Evolutionary conservation across 2,888 invertebrate species (phyloP), one percentile per base, ranked within the genome.

Genomic region (Leucania comma): DNA sequence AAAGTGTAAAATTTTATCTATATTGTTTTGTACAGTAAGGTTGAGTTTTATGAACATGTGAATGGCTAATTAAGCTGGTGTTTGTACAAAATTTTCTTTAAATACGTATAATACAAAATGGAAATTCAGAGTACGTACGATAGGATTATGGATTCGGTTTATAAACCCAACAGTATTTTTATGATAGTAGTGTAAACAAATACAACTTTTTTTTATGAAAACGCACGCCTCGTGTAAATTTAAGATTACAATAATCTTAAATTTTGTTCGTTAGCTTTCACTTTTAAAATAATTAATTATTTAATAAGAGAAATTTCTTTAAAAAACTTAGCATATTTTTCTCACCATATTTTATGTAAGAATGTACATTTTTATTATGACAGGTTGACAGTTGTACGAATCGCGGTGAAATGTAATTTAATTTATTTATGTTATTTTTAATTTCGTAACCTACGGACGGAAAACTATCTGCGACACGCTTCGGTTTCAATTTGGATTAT

Each of bases 401-500:
- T 14, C n/a, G 32, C 22, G 24, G 26, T 54, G 12, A 20, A 46
- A 56, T 42, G 12, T 5, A 2, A 3, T 3, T 0, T 42, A n/a
- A 14, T 29, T 20, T 26, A 54, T 5, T 14, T 12, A 17, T 6
- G 17, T 71, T 35, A 4, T 26, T 22, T 4, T 14, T 35, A 10
- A 38, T 56, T 56, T 22, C n/a, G 32, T 42, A 42, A 42, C 4
- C 35, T 63, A 48, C 9, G 24, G 3, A 0, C 1, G 5, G 3
- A 32, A 57, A 57, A 38, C 53, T 48, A 53, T 67, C 9, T 4
- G 14, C 29, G 38, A 32, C 58, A n/a, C 29, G 35, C 20, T 22
- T 56, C 17, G n/a, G 10, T 17, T 59, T 48, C 22, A 56, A 68
- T 60, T 68, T 50, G 26, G 20, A 26, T 66, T 42, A 38, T 38